Evolutionary conservation across 37 sponge, comb jelly and placozoan genomes (phyloP).

Genomic region (Chondrosia reniformis): DNA sequence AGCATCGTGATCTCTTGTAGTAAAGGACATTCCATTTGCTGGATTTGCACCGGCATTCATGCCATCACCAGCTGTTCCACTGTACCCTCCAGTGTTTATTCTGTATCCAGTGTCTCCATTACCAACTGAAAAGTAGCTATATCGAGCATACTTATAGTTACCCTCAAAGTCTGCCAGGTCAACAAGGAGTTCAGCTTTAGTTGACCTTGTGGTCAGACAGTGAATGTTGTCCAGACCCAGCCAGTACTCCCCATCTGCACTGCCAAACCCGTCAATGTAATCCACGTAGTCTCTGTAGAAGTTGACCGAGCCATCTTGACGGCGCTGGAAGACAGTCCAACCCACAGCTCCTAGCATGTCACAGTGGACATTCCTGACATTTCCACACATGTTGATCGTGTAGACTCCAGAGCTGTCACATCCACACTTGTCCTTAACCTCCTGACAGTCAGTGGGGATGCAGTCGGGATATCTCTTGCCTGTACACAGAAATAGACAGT

Average conservation of each 20-base stretch:
- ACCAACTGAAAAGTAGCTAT: constrained; percentile 7
- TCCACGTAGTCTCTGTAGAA: not conserved
- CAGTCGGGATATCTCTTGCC: no score
- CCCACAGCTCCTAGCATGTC: no score
- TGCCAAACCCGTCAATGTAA: constrained; percentile 11
- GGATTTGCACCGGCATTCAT: not conserved
- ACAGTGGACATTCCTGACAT: no score
- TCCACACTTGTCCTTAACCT: no score
- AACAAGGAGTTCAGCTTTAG: not conserved
- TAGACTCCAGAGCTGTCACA: constrained; percentile 13
- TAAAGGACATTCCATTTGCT: not conserved
- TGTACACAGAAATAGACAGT: no score
- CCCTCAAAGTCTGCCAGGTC: constrained; percentile 15
- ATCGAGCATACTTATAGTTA: not conserved
- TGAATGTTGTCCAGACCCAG: constrained; percentile 1
- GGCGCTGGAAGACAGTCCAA: constrained; percentile 20
- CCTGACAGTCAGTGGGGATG: no score
- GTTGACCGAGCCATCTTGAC: not conserved
- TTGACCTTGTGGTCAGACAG: constrained; percentile 6
- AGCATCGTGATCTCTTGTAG: constrained; percentile 13
- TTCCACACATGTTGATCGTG: constrained; percentile 16
- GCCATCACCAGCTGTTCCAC: constrained; percentile 14
- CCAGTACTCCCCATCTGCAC: not conserved
- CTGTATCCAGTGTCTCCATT: not conserved
- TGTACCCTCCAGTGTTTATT: not conserved